Evolutionary conservation across 2,113 vertebrate genomes (phyloP).

Genomic region (Nothoprocta perdicaria): DNA sequence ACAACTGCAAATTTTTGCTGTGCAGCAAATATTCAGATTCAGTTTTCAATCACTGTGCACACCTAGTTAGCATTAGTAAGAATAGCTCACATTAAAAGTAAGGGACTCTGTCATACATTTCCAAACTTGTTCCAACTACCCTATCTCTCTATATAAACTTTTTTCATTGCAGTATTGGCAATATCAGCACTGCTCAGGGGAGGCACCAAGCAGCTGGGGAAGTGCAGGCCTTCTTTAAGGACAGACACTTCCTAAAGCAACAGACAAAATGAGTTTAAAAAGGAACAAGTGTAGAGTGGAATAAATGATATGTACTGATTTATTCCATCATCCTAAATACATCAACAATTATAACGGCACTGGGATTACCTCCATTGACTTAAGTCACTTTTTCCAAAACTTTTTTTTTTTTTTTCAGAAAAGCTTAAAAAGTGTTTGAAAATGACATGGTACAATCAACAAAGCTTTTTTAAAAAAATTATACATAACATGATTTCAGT

Average conservation of each 20-base stretch:
- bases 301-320: not conserved
- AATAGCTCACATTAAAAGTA: not conserved
- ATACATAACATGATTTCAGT: not conserved
- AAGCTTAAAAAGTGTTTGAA: not conserved
- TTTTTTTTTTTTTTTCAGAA: not conserved
- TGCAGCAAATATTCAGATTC: not conserved
- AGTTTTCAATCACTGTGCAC: not conserved
- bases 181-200: not conserved
- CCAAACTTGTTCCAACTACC: not conserved
- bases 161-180: not conserved
- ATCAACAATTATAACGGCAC: accelerated
- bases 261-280: not conserved
- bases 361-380: not conserved
- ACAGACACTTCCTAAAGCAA: not conserved
- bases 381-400: not conserved
- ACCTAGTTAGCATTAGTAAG: not conserved
- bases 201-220: not conserved
- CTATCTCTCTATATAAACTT: not conserved
- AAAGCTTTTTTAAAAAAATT: not conserved
- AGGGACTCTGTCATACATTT: not conserved
- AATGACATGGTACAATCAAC: not conserved
- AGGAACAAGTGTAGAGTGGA: not conserved
- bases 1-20: not conserved
- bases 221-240: not conserved
- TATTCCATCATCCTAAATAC: not conserved